Conservation (phyloP, 2,113 vertebrate species). For the Dromaius novaehollandiae region DNA sequence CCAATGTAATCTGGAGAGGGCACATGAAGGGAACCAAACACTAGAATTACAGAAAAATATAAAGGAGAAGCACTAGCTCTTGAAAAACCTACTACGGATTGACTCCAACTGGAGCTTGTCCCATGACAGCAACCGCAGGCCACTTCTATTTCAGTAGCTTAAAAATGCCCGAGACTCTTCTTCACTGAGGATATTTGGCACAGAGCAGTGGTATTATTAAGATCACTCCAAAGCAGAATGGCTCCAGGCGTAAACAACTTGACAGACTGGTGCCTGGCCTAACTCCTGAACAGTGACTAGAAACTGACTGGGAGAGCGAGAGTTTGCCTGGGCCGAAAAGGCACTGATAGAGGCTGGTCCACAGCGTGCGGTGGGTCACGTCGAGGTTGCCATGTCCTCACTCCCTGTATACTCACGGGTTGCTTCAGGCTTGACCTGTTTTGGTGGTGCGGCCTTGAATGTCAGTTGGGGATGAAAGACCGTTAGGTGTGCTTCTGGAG, state of each 20-base stretch:
- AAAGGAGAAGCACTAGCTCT: not conserved
- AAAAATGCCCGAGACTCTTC: not conserved
- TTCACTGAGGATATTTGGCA: not conserved
- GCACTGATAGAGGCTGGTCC: not conserved
- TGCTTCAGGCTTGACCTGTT: not conserved
- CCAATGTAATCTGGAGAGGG: not conserved
- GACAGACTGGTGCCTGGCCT: not conserved
- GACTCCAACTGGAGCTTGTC: not conserved
- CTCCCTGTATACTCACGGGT: not conserved
- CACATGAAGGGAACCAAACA: not conserved
- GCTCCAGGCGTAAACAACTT: not conserved
- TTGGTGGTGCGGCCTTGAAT: not conserved
- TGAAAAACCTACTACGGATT: rapidly evolving
- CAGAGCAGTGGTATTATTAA: not conserved
- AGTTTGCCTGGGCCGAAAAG: not conserved
- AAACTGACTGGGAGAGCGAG: not conserved
- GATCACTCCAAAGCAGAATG: not conserved
- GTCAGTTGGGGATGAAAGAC: not conserved
- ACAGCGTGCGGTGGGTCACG: rapidly evolving
- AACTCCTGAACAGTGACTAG: not conserved
- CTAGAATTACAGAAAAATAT: not conserved
- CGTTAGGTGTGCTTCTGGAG: not conserved
- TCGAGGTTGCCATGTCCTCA: not conserved
- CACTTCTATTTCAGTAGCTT: not conserved
- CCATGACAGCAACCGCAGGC: not conserved